Base-by-base conservation (phyloP, 30 jellyfish, hydroid and myxozoan species). In the Rhopilema esculentum region DNA sequence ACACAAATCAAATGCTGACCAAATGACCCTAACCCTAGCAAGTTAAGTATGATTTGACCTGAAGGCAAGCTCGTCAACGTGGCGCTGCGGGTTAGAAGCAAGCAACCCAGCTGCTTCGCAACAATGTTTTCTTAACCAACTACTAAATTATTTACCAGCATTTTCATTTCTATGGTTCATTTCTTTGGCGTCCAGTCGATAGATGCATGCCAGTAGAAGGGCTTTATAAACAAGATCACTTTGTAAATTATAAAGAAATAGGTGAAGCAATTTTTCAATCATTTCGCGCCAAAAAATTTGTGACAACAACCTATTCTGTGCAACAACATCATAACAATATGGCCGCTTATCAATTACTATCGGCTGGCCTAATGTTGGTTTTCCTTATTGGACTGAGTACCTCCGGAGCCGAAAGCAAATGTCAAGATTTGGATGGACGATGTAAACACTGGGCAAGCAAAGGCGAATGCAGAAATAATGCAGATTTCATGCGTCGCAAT, bases 401-500 rank as follows among this genome's bases (percentile, higher is more conserved):
- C 27, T 21, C 53, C 2, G 61, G 15, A 29, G 7, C 53, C 53
- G 53, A 79, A 64, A 29, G 70, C 52, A 79, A 66, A 7, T 85
- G 94, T 73, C 24, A 16, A 30, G 94, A 85, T 66, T 64, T 85
- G 24, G 94, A 85, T 64, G 66, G 88, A 6, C 88, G 94, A 30
- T 85, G 94, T 49, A 16, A 16, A 21, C 2, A 57, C 69, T 85
- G 94, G 94, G 84, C 83, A 74, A 29, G 32, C 21, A 85, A 57
- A 66, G 94, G 94, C 25, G 94, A 73, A 75, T 85, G 94, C 88
- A 67, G 49, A 33, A 85, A 27, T 27, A 72, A 49, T 74, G 83
- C 67, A 16, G 68, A 74, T 26, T 85, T 85, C 79, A 85, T 85
- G 94, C 31, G 57, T 27, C 79, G 85, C 53, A 85, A 85, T 26